Conservation (phyloP, 2,113 vertebrate genomes). For the Erythrocercus mccallii region DNA sequence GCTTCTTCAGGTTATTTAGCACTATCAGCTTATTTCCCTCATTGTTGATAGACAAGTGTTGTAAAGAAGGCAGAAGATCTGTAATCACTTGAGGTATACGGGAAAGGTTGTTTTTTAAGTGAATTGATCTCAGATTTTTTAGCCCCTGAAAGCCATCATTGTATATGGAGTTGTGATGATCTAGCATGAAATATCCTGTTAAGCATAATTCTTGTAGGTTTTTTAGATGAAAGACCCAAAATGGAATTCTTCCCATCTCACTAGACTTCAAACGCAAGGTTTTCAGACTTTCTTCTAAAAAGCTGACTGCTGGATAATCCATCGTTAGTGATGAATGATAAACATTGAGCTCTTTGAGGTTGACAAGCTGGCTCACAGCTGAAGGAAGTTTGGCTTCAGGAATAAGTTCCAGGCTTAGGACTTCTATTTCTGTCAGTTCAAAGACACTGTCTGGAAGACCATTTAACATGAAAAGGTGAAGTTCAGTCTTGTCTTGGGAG, state of each 20-base stretch:
- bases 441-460: conserved; percentile 82
- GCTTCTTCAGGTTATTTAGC: conserved; percentile 79
- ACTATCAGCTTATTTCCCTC: conserved; percentile 81
- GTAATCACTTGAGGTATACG: conserved; percentile 80
- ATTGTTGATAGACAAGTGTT: conserved; percentile 79
- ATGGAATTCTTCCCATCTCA: conserved; percentile 77
- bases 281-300: conserved; percentile 81
- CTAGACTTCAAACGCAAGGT: conserved; percentile 80
- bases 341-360: conserved; percentile 78
- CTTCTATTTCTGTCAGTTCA: conserved; percentile 81
- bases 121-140: conserved; percentile 76
- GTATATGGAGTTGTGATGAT: conserved; percentile 69
- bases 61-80: conserved; percentile 76
- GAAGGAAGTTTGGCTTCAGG: conserved; percentile 78
- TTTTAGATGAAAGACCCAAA: conserved; percentile 80
- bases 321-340: conserved; percentile 76
- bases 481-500: conserved; percentile 77
- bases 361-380: conserved; percentile 73
- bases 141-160: conserved; percentile 77
- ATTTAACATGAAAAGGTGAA: conserved; percentile 79
- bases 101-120: conserved; percentile 79
- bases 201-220: conserved; percentile 80
- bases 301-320: conserved; percentile 76
- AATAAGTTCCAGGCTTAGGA: conserved; percentile 81
- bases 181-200: conserved; percentile 74